A percentile compares a stretch with the other conserved stretches of the same genome.
Conservation (phyloP, 2,797 vertebrate genomes). For the Lemur catta region DNA sequence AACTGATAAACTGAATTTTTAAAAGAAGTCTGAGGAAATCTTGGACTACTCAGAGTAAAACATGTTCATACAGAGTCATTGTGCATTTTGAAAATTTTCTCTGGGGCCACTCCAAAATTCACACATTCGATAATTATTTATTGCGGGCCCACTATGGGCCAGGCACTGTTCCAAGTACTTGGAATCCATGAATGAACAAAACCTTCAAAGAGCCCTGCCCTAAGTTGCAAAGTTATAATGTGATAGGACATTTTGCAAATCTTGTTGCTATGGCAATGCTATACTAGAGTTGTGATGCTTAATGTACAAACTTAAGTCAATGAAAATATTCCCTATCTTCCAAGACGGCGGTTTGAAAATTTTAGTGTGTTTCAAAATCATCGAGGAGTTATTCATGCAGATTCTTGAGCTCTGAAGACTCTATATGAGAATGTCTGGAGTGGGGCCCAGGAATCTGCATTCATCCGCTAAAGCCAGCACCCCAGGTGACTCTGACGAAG, state of each 20-base stretch:
- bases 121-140: neutral
- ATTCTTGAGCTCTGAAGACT: neutral
- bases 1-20: neutral
- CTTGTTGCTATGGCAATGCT: neutral
- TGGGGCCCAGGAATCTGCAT: neutral
- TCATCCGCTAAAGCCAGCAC: neutral
- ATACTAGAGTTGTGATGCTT: neutral
- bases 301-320: neutral
- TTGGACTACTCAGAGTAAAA: neutral
- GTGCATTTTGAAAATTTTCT: neutral
- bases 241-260: neutral
- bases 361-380: neutral
- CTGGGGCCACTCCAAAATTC: neutral
- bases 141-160: fast-evolving
- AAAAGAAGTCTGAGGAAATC: neutral
- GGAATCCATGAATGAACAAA: neutral
- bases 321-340: neutral
- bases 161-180: neutral
- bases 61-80: neutral
- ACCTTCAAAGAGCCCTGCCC: neutral
- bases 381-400: neutral
- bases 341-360: neutral
- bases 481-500: neutral
- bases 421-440: neutral
- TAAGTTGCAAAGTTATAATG: neutral